phyloP scores from a whole-genome alignment of 2,888 invertebrate species.

The Limnephilus auricula region DNA sequence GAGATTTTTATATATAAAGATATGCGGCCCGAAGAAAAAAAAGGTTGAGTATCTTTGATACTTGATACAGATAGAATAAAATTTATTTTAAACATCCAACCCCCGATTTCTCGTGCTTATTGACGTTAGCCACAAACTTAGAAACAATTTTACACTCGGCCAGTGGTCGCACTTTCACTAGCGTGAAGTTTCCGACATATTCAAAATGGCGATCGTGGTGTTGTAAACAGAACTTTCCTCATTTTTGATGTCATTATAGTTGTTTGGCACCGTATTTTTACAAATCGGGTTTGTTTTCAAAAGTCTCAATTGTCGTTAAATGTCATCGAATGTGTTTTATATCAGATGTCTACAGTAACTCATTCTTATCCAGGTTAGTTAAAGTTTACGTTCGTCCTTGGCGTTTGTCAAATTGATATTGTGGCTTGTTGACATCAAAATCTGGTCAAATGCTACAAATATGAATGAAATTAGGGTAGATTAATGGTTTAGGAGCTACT shows the following conservation, averaged over 20 bases:
- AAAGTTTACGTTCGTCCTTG: constrained; percentile 59
- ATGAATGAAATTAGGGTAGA: constrained; percentile 27
- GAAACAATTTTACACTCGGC: constrained; percentile 44
- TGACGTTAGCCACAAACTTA: constrained; percentile 24
- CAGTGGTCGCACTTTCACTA: constrained; percentile 59
- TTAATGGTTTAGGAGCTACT: neutral
- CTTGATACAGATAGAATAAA: no score
- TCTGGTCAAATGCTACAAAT: neutral
- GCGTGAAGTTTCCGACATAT: constrained; percentile 62
- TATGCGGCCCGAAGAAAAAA: no score
- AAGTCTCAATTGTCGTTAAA: constrained; percentile 49
- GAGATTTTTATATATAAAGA: no score
- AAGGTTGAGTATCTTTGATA: no score
- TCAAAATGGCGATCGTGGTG: constrained; percentile 74
- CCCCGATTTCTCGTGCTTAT: neutral
- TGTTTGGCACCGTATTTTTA: constrained; percentile 45
- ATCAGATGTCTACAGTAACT: constrained; percentile 65
- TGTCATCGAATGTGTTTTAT: constrained; percentile 60
- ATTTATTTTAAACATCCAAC: neutral
- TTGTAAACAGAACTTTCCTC: constrained; percentile 72
- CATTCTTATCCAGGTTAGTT: constrained; percentile 62
- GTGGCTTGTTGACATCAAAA: constrained; percentile 55
- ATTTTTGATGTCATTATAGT: constrained; percentile 61
- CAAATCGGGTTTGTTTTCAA: constrained; percentile 38
- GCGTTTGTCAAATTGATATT: constrained; percentile 61